Conservation (phyloP, 2,797 vertebrate genomes). For the Lacerta agilis region DNA sequence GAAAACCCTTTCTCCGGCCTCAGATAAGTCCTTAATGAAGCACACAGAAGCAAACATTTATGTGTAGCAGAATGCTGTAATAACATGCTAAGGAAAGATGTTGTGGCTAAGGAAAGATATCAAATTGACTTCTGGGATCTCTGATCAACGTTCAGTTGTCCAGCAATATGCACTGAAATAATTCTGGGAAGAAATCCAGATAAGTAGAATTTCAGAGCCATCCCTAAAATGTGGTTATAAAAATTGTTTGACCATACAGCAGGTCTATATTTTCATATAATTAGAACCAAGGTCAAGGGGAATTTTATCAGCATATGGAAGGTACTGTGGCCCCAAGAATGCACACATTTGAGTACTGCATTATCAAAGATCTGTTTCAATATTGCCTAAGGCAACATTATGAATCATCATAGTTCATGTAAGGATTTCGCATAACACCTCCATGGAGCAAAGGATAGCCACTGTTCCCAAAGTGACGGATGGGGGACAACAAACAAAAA, state of each 20-base stretch:
- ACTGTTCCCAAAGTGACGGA: neutral
- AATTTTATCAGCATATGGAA: neutral
- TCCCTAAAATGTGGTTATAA: neutral
- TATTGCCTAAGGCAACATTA: neutral
- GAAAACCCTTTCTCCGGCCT: neutral
- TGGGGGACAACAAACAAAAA: too few species aligned
- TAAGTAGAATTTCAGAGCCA: neutral
- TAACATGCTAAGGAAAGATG: neutral
- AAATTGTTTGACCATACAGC: neutral
- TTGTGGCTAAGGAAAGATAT: neutral
- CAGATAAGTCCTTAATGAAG: neutral
- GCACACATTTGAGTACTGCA: neutral
- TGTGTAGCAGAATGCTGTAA: neutral
- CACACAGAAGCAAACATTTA: neutral
- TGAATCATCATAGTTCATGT: neutral
- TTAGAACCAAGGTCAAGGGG: neutral
- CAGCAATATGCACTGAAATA: neutral
- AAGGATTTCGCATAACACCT: neutral
- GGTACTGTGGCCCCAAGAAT: neutral
- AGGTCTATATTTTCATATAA: neutral
- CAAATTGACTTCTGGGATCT: neutral
- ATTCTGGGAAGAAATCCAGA: neutral
- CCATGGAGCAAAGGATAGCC: neutral
- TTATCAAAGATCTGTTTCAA: neutral
- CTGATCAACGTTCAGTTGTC: neutral